Evolutionary conservation across 2,888 invertebrate species (phyloP).

Genomic region (Liodrosophila aerea): DNA sequence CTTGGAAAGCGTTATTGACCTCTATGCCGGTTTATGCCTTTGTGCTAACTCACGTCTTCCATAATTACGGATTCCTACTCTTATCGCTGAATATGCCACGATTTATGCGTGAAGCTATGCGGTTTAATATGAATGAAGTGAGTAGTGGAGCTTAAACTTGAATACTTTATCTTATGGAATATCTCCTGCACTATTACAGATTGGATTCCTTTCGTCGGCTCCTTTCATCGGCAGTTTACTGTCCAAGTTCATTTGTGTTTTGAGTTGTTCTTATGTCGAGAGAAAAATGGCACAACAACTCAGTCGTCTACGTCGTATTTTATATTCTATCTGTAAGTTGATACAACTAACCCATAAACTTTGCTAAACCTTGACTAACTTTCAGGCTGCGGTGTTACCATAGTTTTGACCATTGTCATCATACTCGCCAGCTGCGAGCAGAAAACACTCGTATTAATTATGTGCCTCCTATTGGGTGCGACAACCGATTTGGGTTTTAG

Average conservation of each 20-base stretch:
- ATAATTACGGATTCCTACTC: constrained; percentile 82
- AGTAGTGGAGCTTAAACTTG: constrained; percentile 9
- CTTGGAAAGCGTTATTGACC: constrained; percentile 83
- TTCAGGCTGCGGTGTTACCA: constrained; percentile 62
- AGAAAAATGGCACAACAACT: constrained; percentile 48
- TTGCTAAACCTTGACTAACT: too few relatives aligned
- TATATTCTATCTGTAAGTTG: constrained; percentile 67
- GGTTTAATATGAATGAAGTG: constrained; percentile 81
- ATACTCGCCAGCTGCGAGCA: constrained; percentile 78
- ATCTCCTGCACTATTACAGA: constrained; percentile 41
- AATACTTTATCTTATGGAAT: neutral
- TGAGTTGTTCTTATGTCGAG: constrained; percentile 62
- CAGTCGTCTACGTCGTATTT: constrained; percentile 64
- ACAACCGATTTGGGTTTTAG: constrained; percentile 81
- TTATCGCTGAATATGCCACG: constrained; percentile 81
- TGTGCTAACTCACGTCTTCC: constrained; percentile 83
- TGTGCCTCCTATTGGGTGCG: constrained; percentile 78
- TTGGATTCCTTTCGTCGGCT: constrained; percentile 69
- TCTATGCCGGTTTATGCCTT: constrained; percentile 83
- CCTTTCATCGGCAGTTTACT: constrained; percentile 72
- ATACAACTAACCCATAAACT: too few relatives aligned
- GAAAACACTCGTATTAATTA: constrained; percentile 75
- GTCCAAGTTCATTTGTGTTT: constrained; percentile 67
- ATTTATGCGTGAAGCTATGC: constrained; percentile 82
- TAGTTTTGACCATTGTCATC: constrained; percentile 70